A percentile compares a stretch with the other conserved stretches of the same genome.
Evolutionary conservation across 2,888 invertebrate species (phyloP).

Genomic region (Agriopis aurantiaria): DNA sequence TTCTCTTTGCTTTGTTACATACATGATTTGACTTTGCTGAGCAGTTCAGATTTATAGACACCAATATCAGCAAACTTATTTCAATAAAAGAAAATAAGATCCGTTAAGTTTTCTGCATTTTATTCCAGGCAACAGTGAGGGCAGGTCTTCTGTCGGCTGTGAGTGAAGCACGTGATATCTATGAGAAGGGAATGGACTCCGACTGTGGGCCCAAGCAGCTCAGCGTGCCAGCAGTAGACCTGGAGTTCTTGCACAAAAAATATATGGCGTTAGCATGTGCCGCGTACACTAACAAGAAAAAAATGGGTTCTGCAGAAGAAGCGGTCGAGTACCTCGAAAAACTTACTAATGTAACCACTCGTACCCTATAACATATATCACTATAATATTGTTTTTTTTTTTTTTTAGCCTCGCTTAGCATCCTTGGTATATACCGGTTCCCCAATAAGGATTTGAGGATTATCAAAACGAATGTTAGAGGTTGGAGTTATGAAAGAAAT

Average conservation of each 20-base stretch:
- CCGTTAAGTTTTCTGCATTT: not conserved
- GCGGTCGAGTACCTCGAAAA: not conserved
- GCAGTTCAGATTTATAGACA: too few relatives aligned
- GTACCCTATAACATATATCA: not conserved
- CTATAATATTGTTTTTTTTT: too few relatives aligned
- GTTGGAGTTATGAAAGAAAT: too few relatives aligned
- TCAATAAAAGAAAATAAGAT: too few relatives aligned
- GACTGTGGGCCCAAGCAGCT: conserved; percentile 11
- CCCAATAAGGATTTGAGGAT: too few relatives aligned
- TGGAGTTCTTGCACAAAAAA: conserved; percentile 14
- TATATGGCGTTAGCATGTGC: not conserved
- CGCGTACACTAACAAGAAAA: conserved; percentile 3
- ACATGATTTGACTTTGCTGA: too few relatives aligned
- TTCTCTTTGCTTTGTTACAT: too few relatives aligned
- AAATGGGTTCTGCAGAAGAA: conserved; percentile 5
- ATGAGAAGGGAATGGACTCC: conserved; percentile 11
- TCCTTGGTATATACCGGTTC: too few relatives aligned
- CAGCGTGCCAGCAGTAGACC: conserved; percentile 1
- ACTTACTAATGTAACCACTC: conserved; percentile 4
- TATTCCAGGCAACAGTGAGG: conserved; percentile 9
- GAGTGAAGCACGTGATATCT: conserved; percentile 7
- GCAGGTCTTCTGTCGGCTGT: conserved; percentile 8
- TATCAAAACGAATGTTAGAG: too few relatives aligned
- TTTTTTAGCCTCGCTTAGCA: too few relatives aligned
- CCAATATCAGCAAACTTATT: too few relatives aligned